Base-by-base conservation (phyloP, 2,797 vertebrate genomes). In the Girardinus metallicus region DNA sequence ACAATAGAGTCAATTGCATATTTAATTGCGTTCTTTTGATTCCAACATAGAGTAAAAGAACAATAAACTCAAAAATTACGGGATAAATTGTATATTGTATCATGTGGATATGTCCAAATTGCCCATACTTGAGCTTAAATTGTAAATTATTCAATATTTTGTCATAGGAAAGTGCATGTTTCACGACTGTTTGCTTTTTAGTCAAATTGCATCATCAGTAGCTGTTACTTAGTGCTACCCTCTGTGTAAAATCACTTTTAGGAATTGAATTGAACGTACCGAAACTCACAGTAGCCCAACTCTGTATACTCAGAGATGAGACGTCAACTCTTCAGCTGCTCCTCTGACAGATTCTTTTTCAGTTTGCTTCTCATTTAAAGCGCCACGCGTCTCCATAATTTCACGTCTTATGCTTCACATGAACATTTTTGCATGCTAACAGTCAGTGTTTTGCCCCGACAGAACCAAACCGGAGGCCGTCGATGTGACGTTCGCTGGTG, bases 401-500 rank as follows among this genome's bases (percentile, higher is more conserved):
- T 46, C 9, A 29, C 3, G 4, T 49, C 34, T 18, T 13, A n/a
- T 26, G 1, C 66, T 26, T 44, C 34, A 0, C 2, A 26, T 47
- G n/a, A 0, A 5, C 47, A 41, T 44, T 23, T 23, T 7, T 1
- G 6, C 6, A 5, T 31, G 11, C 44, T 53, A 0, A 62, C 29
- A 43, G 9, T 10, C 10, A 5, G 2, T 62, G 49, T 70, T 77
- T 72, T 80, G 73, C 70, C 87, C 29, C 44, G 94, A 74, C 94
- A 99, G 99, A 93, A 99, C 98, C 89, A 99, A 99, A 89, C 99
- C 99, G 89, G 99, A 99, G 90, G 97, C 98, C 74, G 98, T 99
- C 87, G 98, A 99, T 92, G 97, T 99, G 90, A 99, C 99, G 9
- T 99, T 99, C 95, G 99, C 99, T 96, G 99, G 99, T 99, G 95